phyloP scores from a whole-genome alignment of 2,113 vertebrate species.

The Mesocricetus auratus region DNA sequence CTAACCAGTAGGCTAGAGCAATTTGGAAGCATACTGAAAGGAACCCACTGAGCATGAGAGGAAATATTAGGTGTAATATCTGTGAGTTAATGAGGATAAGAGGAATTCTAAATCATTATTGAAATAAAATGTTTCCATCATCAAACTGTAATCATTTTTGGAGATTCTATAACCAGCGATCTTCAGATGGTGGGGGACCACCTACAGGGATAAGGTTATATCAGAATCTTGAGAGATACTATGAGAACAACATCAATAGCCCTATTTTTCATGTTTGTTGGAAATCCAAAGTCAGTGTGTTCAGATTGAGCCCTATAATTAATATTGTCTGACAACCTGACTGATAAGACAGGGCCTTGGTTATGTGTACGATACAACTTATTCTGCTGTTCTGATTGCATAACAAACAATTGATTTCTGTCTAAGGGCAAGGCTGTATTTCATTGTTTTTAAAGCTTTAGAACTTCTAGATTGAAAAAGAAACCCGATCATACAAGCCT shows the following conservation, averaged over 20 bases:
- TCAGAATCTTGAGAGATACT: conserved; percentile 2
- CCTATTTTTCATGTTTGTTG: neutral
- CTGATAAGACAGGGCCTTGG: conserved; percentile 11
- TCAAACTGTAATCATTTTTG: conserved; percentile 49
- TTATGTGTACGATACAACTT: conserved; percentile 24
- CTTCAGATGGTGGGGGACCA: neutral
- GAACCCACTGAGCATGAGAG: neutral
- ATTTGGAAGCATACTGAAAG: conserved; percentile 54
- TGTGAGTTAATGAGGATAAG: conserved; percentile 31
- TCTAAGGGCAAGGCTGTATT: conserved; percentile 44
- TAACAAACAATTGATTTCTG: conserved; percentile 44
- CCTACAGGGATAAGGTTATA: neutral
- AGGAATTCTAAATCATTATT: conserved; percentile 36
- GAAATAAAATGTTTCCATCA: conserved; percentile 69
- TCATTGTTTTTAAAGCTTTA: conserved; percentile 56
- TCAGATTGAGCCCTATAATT: conserved; percentile 34
- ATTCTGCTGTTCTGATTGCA: conserved; percentile 46
- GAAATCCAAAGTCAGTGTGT: conserved; percentile 40
- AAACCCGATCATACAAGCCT: neutral
- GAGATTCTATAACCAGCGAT: conserved; percentile 6
- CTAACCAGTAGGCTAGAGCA: neutral
- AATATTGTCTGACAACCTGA: conserved; percentile 50
- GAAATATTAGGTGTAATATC: conserved; percentile 12
- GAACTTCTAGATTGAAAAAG: conserved; percentile 46
- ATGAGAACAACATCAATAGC: neutral